Evolutionary conservation across 2,797 vertebrate genomes (phyloP), one percentile per base, ranked within the genome.

Genomic region (Scarus forsteni): DNA sequence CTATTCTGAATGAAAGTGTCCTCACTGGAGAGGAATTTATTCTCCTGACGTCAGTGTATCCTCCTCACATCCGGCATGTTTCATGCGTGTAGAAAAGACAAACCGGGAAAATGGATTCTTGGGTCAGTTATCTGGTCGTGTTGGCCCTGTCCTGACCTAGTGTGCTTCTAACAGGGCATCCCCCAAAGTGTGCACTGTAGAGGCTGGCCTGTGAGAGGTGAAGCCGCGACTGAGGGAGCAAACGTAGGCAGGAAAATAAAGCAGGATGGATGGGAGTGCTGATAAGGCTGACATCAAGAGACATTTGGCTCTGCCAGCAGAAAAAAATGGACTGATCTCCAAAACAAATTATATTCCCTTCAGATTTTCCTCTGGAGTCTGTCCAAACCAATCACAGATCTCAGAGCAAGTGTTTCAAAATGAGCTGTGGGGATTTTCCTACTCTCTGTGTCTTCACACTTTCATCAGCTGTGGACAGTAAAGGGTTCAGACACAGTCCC

Each of bases 231-330:
- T 19, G 60, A 81, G 81, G 46, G 74, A 48, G 55, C 67, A 57
- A 70, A 82, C 54, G 68, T 85, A 70, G 75, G 81, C 91, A 90
- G 92, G 89, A 91, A 91, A 90, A 84, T 45, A 68, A 65, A 74
- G 79, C 86, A 90, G 90, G 87, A 91, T 91, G 92, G 89, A 94
- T 91, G 90, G 88, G 86, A 89, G 78, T 71, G 83, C 89, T 88
- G 93, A 94, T 94, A 94, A 92, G 88, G 81, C 78, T 35, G 80
- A 83, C 85, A 85, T 57, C 74, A 74, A 60, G 77, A 88, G 89
- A 88, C 86, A 88, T 86, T 90, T 85, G 83, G 82, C 91, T 53
- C 49, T 70, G 75, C 83, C 65, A 83, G 86, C 87, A 90, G 81
- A 86, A 92, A 88, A 48, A 73, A 75, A 71, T 2, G 2, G 14